Percentiles rank a stretch among this genome's conserved stretches.
Conservation (phyloP, 2,113 vertebrate species). For the Apeltes quadracus region DNA sequence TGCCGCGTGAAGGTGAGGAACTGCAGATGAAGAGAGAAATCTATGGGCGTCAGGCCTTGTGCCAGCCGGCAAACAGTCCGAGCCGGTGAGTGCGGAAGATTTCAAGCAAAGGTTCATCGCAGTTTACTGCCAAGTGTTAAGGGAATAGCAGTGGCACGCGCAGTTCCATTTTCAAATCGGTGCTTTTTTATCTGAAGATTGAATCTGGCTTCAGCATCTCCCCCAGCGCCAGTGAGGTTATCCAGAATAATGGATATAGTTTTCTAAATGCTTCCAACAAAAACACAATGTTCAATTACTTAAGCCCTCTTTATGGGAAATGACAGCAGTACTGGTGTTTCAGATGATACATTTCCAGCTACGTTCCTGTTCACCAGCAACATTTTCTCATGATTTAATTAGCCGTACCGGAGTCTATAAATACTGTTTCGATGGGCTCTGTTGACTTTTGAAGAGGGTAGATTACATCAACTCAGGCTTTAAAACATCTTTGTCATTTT, state of each 20-base stretch:
- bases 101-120: slow-evolving; percentile 60
- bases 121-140: slow-evolving; percentile 63
- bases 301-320: slow-evolving; percentile 49
- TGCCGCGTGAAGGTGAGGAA: slow-evolving; percentile 37
- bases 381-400: slow-evolving; percentile 47
- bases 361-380: slow-evolving; percentile 23
- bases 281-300: slow-evolving; percentile 67
- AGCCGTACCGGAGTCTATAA: slow-evolving; percentile 32
- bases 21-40: slow-evolving; percentile 36
- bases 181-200: slow-evolving; percentile 71
- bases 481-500: neutral
- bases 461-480: no score
- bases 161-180: slow-evolving; percentile 66
- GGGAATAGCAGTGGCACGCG: slow-evolving; percentile 57
- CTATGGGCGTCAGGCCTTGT: slow-evolving; percentile 46
- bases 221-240: slow-evolving; percentile 59
- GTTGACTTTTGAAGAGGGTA: slow-evolving; percentile 24
- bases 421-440: slow-evolving; percentile 27
- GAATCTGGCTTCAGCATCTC: slow-evolving; percentile 68
- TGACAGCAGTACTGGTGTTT: slow-evolving; percentile 37
- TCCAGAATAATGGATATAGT: slow-evolving; percentile 68
- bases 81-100: slow-evolving; percentile 40
- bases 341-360: slow-evolving; percentile 28
- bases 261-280: slow-evolving; percentile 61
- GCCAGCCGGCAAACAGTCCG: slow-evolving; percentile 55